Percentiles rank a stretch among this genome's conserved stretches.
Evolutionary conservation across 2,113 vertebrate genomes (phyloP).

Genomic region (Ancistrus triradiatus): DNA sequence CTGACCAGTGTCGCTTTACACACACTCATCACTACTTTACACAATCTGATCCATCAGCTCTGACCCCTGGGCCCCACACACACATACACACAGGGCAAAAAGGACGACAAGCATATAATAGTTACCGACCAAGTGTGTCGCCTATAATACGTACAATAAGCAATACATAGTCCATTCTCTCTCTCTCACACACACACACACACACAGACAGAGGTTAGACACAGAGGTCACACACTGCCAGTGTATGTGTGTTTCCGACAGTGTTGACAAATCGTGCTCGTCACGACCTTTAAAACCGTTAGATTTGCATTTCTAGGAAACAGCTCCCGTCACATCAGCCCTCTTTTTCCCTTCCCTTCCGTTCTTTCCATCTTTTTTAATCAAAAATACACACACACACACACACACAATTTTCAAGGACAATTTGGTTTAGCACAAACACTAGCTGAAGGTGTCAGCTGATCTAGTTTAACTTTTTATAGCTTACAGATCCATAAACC

Average conservation of each 20-base stretch:
- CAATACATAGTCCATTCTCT: too few relatives aligned
- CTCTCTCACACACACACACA: too few relatives aligned
- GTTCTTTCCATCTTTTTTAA: not conserved
- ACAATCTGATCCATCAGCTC: too few relatives aligned
- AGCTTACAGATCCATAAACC: too few relatives aligned
- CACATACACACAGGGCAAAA: slow-evolving; percentile 27
- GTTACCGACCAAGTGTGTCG: not conserved
- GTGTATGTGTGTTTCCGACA: too few relatives aligned
- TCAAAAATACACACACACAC: slow-evolving; percentile 3
- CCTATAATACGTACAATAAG: too few relatives aligned
- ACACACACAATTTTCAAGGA: not conserved
- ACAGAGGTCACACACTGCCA: not conserved
- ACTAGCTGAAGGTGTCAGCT: too few relatives aligned
- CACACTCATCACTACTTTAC: slow-evolving; percentile 32
- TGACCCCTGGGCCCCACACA: not conserved
- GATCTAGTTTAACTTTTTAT: too few relatives aligned
- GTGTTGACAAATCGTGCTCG: not conserved
- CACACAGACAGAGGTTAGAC: slow-evolving; percentile 11
- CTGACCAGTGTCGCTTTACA: slow-evolving; percentile 40
- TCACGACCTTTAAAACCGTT: slow-evolving; percentile 24
- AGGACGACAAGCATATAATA: not conserved
- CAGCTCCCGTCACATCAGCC: not conserved
- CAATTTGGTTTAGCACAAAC: too few relatives aligned
- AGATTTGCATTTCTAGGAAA: not conserved
- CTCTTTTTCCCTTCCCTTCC: not conserved